Evolutionary conservation across 2,797 vertebrate species (phyloP).

Genomic region (Anguilla obscura): DNA sequence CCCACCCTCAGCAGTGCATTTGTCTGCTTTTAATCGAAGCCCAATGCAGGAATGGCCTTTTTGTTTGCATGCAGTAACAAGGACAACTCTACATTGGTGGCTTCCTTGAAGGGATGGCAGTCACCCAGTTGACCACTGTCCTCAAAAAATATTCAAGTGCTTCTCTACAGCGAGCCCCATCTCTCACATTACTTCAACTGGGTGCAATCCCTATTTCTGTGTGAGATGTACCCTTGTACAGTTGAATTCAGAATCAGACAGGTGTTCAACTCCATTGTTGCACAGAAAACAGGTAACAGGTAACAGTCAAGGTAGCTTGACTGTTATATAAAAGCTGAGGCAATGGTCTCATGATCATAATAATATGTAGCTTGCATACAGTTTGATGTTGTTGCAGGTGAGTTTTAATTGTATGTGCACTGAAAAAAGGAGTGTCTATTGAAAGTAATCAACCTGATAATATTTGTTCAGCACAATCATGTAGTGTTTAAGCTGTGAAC

Average conservation of each 20-base stretch:
- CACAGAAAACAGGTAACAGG: too few species aligned
- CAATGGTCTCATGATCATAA: background rate
- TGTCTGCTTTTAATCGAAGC: background rate
- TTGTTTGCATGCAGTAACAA: background rate
- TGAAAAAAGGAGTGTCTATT: too few species aligned
- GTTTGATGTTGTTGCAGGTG: background rate
- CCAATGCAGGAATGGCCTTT: background rate
- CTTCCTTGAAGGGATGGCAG: background rate
- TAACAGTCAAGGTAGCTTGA: background rate
- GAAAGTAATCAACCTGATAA: too few species aligned
- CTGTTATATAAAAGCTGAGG: too few species aligned
- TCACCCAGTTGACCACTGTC: background rate
- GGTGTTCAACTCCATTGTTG: background rate
- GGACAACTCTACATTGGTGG: background rate
- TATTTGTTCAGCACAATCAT: too few species aligned
- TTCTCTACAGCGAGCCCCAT: background rate
- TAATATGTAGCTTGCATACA: background rate
- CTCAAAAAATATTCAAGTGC: background rate
- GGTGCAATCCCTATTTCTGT: background rate
- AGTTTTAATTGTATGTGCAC: background rate
- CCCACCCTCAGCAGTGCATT: background rate
- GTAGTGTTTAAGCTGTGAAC: too few species aligned
- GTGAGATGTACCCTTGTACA: background rate
- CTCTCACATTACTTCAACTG: background rate
- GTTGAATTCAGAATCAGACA: background rate